Evolutionary conservation across 2,797 vertebrate genomes (phyloP), one percentile per base, ranked within the genome.

Genomic region (Chelonia mydas): DNA sequence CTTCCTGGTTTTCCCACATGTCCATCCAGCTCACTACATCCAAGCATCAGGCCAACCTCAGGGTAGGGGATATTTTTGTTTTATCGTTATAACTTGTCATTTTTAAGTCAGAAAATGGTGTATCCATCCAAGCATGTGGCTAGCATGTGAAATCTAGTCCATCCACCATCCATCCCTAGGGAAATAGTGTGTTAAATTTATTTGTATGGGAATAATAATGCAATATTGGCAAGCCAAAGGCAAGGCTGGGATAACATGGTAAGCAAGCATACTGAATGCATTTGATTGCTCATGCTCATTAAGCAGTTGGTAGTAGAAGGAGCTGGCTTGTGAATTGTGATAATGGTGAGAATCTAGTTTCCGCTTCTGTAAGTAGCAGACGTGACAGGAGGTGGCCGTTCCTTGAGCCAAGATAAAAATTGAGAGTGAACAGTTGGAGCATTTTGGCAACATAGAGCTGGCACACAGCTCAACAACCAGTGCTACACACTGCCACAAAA

Each of bases 321-420:
- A 94, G 57, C 83, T 97, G 92, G 76, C 93, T 94, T 45, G 28
- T 82, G 78, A 90, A 19, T 17, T 57, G 57, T 7, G 33, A 74
- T 81, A 83, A 9, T 68, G 53, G 81, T 80, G 91, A 94, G 51
- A 87, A 89, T 81, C 87, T 92, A 86, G 31, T 88, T 97, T 95
- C 96, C 96, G 82, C 83, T 94, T 86, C 87, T 90, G 54, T 49
- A 92, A 93, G 88, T 13, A 97, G 93, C 93, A 97, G 92, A 90
- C 37, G 0, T 95, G 90, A 86, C 90, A 95, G 90, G 86, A 94
- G 88, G 85, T 95, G 78, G 53, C 54, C 85, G 72, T 86, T 96
- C 82, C 84, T 88, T 81, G 81, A 97, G 97, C 96, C 97, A 98
- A 97, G 92, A 97, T 90, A 88, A 94, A 97, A 97, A 96, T 53